Evolutionary conservation across 2,888 invertebrate species (phyloP), one percentile per base, ranked within the genome.

Genomic region (Platerodrilus igneus): DNA sequence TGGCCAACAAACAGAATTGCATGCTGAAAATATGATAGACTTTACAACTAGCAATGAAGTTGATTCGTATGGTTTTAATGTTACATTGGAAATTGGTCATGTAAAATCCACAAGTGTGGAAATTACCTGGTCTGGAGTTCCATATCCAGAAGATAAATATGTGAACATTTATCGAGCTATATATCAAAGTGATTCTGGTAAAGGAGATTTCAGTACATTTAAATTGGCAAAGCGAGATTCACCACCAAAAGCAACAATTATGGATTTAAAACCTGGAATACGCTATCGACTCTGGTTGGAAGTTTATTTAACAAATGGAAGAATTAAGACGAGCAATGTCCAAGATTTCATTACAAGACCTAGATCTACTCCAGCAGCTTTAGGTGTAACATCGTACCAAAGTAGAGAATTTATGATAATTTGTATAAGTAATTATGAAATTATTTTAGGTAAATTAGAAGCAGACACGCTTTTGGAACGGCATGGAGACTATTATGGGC

Each of bases 251-350:
- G 79, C 81, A 0, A 65, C 79, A 11, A 78, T 85, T 18, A 74
- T 71, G 57, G 82, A 82, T 45, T 69, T 86, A 21, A 82, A 83
- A 58, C 84, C 91, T 0, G 83, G 86, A 31, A 83, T 87, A 9
- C 81, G 89, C 58, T 92, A 91, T 63, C 80, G 88, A 26, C 72
- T 92, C 13, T 92, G 92, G 91, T 68, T 93, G 47, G 92, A 92
- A 59, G 78, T 91, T 48, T 92, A 90, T 67, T 70, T 93, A 21
- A 89, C 89, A 0, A 92, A 92, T 63, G 92, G 93, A 10, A 85
- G 85, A 62, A 86, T 88, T 43, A 88, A 89, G 64, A 88, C 88
- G 35, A 91, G 90, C 59, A 91, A 92, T 56, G 90, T 91, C 0
- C 78, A 91, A 56, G 88, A 89, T 58, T 86, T 92, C 48, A 78